Evolutionary conservation across 2,797 vertebrate genomes (phyloP).

Genomic region (Bradypodion pumilum): DNA sequence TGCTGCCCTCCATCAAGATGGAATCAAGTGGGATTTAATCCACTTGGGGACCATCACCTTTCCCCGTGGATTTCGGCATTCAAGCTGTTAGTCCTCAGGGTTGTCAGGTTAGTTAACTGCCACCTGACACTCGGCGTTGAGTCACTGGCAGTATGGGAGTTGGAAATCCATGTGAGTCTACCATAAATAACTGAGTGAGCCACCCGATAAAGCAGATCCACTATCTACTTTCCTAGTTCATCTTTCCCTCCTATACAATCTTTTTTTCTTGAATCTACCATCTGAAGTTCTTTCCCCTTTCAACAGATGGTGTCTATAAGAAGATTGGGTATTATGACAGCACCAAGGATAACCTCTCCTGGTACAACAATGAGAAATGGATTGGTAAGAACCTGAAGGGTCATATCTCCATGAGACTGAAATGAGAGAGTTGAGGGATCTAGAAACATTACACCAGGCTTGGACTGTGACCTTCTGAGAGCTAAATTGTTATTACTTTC

Average conservation of each 20-base stretch:
- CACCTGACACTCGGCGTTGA: no score
- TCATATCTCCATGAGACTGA: not conserved
- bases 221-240: not conserved
- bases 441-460: not conserved
- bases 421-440: slow-evolving; percentile 4
- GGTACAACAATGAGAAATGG: slow-evolving; percentile 93
- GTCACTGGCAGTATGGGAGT: not conserved
- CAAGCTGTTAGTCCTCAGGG: no score
- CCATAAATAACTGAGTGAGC: not conserved
- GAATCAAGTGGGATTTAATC: no score
- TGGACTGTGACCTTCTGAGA: not conserved
- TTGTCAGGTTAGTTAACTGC: no score
- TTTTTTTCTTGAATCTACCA: not conserved
- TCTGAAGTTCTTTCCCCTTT: not conserved
- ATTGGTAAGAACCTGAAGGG: slow-evolving; percentile 81
- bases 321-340: slow-evolving; percentile 98
- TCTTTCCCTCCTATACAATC: not conserved
- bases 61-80: no score
- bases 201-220: no score
- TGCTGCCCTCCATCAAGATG: no score
- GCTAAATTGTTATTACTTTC: not conserved
- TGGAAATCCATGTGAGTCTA: not conserved
- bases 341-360: slow-evolving; percentile 94
- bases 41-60: no score
- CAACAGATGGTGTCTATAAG: slow-evolving; percentile 90